Evolutionary conservation across 2,888 invertebrate genomes (phyloP).

Genomic region (Ceraclea dissimilis): DNA sequence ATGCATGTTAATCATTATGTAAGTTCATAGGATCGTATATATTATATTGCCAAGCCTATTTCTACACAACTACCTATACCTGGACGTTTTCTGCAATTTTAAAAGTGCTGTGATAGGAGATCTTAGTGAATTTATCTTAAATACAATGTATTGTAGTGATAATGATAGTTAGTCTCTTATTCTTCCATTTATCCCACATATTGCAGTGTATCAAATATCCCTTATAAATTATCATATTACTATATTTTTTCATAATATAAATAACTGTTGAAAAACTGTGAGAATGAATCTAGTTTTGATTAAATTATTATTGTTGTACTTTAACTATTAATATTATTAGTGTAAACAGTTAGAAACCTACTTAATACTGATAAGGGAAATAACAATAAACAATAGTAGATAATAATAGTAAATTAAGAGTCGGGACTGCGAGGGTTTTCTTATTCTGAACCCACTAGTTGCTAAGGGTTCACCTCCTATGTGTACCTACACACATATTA

Average conservation of each 20-base stretch:
- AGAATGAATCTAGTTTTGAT: neutral
- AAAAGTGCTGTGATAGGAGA: slow-evolving; percentile 19
- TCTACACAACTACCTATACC: no score
- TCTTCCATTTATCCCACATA: no score
- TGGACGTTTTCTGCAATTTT: slow-evolving; percentile 15
- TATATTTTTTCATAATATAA: neutral
- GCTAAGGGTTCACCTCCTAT: no score
- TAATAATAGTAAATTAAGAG: no score
- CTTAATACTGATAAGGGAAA: no score
- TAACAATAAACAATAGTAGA: no score
- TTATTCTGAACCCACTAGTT: no score
- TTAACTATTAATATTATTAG: neutral
- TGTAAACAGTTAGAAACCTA: neutral
- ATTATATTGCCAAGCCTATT: slow-evolving; percentile 7
- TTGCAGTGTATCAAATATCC: no score
- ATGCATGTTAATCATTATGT: slow-evolving; percentile 8
- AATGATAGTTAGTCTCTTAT: no score
- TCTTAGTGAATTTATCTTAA: neutral
- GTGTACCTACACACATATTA: no score
- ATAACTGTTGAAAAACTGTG: neutral
- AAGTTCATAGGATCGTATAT: neutral
- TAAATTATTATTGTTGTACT: neutral
- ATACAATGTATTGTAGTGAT: neutral
- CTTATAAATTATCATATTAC: no score
- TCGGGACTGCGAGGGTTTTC: no score